Conservation (phyloP, 2,113 vertebrate genomes). For the Desmodus rotundus region DNA sequence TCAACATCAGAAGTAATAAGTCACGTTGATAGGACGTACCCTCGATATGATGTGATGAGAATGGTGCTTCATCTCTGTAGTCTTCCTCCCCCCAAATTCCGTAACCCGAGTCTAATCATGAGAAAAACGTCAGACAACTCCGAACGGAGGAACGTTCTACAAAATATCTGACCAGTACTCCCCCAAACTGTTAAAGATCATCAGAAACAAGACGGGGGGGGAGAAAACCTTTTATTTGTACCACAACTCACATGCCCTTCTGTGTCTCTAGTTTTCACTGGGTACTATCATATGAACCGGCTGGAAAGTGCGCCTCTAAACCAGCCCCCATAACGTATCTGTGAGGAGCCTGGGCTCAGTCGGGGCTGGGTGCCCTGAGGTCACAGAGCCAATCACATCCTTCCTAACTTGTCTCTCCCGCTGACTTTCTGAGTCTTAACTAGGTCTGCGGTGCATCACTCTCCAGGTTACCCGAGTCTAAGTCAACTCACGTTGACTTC, state of each 20-base stretch:
- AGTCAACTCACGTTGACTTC: not conserved
- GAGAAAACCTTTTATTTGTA: not conserved
- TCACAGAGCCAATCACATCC: not conserved
- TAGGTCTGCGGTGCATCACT: not conserved
- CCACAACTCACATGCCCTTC: not conserved
- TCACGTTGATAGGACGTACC: too few relatives aligned
- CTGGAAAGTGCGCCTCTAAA: not conserved
- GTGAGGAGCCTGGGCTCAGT: not conserved
- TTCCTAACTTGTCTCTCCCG: not conserved
- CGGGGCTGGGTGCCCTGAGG: not conserved
- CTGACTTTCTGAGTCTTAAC: not conserved
- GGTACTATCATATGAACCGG: not conserved
- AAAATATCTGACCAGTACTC: too few relatives aligned
- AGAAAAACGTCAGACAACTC: too few relatives aligned
- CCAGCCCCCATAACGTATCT: not conserved
- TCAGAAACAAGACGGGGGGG: too few relatives aligned
- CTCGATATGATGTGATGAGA: too few relatives aligned
- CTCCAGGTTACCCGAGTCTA: not conserved
- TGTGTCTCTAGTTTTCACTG: not conserved
- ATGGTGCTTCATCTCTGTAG: too few relatives aligned
- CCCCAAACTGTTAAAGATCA: too few relatives aligned
- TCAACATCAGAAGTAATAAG: too few relatives aligned
- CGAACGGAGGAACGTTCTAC: too few relatives aligned
- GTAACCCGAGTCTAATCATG: too few relatives aligned
- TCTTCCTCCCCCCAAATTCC: too few relatives aligned